These are phyloP conservation scores for Myanophis thanlyinensis DNA, from an alignment of 2,113 vertebrate genomes.

Conservation along the genomic window DNA sequence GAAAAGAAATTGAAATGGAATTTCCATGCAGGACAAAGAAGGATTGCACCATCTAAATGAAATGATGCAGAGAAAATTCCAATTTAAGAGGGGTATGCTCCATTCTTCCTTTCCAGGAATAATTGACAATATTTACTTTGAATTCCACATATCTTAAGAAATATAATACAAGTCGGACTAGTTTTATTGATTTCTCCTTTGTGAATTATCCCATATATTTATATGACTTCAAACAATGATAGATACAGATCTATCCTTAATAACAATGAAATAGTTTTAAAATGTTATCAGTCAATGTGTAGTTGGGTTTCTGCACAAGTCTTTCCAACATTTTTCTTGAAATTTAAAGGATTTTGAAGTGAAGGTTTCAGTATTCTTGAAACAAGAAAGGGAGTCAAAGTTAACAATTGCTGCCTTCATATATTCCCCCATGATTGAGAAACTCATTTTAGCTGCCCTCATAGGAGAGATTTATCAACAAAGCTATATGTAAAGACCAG, in stretches of 20 bases:
- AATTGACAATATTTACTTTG: not conserved
- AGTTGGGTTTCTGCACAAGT: not conserved
- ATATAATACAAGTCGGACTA: not conserved
- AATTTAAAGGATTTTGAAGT: conserved; percentile 2
- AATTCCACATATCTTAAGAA: not conserved
- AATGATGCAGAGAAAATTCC: not conserved
- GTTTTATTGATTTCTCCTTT: not conserved
- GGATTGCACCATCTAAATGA: not conserved
- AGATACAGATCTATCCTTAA: not conserved
- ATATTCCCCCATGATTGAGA: not conserved
- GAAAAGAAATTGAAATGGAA: not conserved
- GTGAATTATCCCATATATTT: not conserved
- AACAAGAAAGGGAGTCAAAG: not conserved
- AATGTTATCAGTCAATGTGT: not conserved
- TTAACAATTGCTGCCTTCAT: not conserved
- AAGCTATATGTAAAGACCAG: not conserved
- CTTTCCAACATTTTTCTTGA: not conserved
- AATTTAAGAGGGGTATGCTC: not conserved
- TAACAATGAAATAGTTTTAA: not conserved
- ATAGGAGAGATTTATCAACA: not conserved
- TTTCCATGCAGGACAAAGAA: not conserved
- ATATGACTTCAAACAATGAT: not conserved
- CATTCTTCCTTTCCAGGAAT: not conserved
- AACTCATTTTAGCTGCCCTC: not conserved
- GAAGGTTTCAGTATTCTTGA: not conserved